Conservation (phyloP, 2,113 vertebrate species). For the Tragelaphus strepsiceros region DNA sequence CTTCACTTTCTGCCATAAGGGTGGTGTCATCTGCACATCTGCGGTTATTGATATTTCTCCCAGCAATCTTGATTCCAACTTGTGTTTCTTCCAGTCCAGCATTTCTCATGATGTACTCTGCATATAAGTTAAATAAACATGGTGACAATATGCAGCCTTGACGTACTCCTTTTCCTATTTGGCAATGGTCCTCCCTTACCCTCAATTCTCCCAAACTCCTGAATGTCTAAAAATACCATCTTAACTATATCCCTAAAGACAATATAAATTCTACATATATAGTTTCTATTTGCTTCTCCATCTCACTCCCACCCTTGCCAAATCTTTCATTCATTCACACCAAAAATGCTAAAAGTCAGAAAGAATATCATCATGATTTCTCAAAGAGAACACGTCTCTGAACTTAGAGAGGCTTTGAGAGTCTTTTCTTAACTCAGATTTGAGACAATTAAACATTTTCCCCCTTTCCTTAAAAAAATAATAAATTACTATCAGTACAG, state of each 20-base stretch:
- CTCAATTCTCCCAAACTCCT: background rate
- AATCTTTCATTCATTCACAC: background rate
- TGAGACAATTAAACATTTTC: background rate
- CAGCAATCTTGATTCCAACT: no score
- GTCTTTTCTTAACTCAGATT: background rate
- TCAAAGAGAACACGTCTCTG: background rate
- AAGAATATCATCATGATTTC: background rate
- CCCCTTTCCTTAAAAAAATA: background rate
- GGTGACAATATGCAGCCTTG: no score
- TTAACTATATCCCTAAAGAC: background rate
- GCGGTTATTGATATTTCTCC: no score
- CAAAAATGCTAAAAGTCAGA: background rate
- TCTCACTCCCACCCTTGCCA: fast-evolving
- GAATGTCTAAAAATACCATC: conserved; percentile 6
- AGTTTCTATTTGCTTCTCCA: background rate
- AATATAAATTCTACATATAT: background rate
- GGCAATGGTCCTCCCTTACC: background rate
- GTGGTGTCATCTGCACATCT: no score
- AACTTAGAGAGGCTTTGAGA: background rate
- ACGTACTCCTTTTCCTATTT: no score
- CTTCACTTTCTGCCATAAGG: no score
- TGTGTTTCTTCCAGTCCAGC: no score
- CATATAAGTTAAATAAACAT: no score
- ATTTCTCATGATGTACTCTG: no score
- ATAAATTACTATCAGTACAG: background rate